Base-by-base conservation (phyloP, 2,113 vertebrate species). In the Elgaria multicarinata region DNA sequence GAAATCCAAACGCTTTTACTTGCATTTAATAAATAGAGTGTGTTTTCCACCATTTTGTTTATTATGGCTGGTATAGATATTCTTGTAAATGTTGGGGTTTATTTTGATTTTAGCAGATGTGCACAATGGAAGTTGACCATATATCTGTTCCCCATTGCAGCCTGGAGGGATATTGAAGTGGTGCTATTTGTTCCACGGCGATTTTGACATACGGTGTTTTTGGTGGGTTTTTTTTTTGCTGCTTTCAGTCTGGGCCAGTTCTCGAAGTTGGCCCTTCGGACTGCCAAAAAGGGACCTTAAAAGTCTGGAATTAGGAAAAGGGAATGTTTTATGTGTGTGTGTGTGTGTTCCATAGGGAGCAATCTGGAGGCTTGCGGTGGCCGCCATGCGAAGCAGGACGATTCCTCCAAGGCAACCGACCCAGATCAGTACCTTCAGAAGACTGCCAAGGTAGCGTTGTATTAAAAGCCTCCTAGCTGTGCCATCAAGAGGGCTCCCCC, bases 371-470 rank as follows among this genome's bases (percentile, higher is more conserved):
- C 79, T 1, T 12, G 80, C 24, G 74, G 66, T 67, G 67, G 69
- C 79, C 78, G 77, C n/a, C 78, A 75, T 88, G 77, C 79, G 85
- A 95, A 93, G 90, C 95, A 93, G 26, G 96, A 97, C 67, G 92
- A 87, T 69, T 75, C 90, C 75, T 89, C 82, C 82, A 90, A 88
- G n/a, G 66, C 74, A 62, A 92, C 64, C 75, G 96, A 97, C 92
- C 84, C 96, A 4, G 98, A 98, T 93, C 97, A 95, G 82, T 93
- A 92, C 66, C 96, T 97, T 89, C 99, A 99, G 92, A 98, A 95
- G 94, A 99, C 98, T 42, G 99, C 98, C 84, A 99, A 99, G 98
- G 99, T 99, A 96, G 96, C 53, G 75, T 75, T 0, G 0, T 33
- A 31, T 14, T 2, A 75, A 36, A 78, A 20, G 55, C 69, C 87